A percentile compares a stretch with the other conserved stretches of the same genome.
These are phyloP conservation scores for Azorinus chamasolen DNA, from an alignment of 2,888 invertebrate genomes.

Conservation along the genomic window DNA sequence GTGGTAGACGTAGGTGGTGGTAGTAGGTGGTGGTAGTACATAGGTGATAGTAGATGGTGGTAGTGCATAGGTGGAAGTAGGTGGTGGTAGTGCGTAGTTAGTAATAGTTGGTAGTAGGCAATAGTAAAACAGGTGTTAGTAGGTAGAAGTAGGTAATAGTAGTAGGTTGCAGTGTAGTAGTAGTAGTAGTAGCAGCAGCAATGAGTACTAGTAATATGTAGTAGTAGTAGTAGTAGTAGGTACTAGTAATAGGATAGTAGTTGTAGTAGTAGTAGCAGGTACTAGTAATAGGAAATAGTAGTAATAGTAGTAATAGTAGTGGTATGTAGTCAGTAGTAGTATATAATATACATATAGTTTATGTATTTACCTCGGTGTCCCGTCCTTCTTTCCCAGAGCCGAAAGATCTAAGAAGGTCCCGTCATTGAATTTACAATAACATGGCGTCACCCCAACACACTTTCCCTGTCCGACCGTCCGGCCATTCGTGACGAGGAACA, in stretches of 20 bases:
- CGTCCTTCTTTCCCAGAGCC: slow-evolving; percentile 22
- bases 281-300: slow-evolving; percentile 10
- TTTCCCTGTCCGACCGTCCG: slow-evolving; percentile 15
- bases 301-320: slow-evolving; percentile 25
- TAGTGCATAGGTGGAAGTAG: no score
- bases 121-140: no score
- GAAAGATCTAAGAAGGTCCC: slow-evolving; percentile 38
- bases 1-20: background rate
- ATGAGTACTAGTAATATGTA: slow-evolving; percentile 32
- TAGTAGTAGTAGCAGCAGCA: slow-evolving; percentile 20
- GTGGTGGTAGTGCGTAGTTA: no score
- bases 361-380: slow-evolving; percentile 43
- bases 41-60: no score
- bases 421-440: slow-evolving; percentile 45
- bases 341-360: no score
- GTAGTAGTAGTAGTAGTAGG: slow-evolving; percentile 26
- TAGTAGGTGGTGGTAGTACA: no score
- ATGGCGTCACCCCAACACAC: slow-evolving; percentile 32
- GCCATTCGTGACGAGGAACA: no score
- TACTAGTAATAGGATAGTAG: background rate
- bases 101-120: no score
- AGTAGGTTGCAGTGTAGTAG: slow-evolving; percentile 20
- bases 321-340: slow-evolving; percentile 20
- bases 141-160: slow-evolving; percentile 1
- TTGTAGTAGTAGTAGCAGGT: slow-evolving; percentile 13